phyloP scores from a whole-genome alignment of 2,888 invertebrate species.

The Pharmacophagus antenor region DNA sequence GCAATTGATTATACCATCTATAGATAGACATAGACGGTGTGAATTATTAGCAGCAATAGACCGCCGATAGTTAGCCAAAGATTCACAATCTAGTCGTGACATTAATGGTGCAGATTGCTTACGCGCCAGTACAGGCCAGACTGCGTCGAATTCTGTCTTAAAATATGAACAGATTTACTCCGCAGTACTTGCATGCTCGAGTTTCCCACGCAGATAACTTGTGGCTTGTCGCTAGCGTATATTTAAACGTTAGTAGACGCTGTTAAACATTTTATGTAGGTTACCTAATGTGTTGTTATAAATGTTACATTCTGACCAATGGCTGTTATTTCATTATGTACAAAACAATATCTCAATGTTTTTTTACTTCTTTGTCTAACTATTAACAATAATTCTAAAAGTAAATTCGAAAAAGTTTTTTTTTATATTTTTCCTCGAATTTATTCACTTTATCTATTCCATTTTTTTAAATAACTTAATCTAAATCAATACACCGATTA shows the following conservation, averaged over 20 bases:
- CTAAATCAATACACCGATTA: too few relatives aligned
- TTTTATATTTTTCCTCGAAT: too few relatives aligned
- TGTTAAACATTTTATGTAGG: slow-evolving; percentile 31
- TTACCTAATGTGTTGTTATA: slow-evolving; percentile 28
- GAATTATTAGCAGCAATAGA: slow-evolving; percentile 48
- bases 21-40: slow-evolving; percentile 37
- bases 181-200: slow-evolving; percentile 48
- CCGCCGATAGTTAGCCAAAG: slow-evolving; percentile 53
- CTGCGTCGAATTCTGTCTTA: slow-evolving; percentile 63
- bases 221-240: slow-evolving; percentile 35
- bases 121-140: slow-evolving; percentile 49
- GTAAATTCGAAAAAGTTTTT: too few relatives aligned
- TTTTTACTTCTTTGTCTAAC: neutral
- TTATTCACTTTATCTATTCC: too few relatives aligned
- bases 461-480: too few relatives aligned
- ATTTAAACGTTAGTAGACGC: slow-evolving; percentile 28
- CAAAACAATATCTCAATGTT: slow-evolving; percentile 22
- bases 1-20: slow-evolving; percentile 19
- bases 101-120: slow-evolving; percentile 57
- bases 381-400: neutral
- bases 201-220: slow-evolving; percentile 66
- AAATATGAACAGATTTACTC: slow-evolving; percentile 59
- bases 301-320: slow-evolving; percentile 25
- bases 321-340: slow-evolving; percentile 19
- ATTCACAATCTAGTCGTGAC: slow-evolving; percentile 71